Evolutionary conservation across 2,888 invertebrate species (phyloP).

Genomic region (Lasius platythorax): DNA sequence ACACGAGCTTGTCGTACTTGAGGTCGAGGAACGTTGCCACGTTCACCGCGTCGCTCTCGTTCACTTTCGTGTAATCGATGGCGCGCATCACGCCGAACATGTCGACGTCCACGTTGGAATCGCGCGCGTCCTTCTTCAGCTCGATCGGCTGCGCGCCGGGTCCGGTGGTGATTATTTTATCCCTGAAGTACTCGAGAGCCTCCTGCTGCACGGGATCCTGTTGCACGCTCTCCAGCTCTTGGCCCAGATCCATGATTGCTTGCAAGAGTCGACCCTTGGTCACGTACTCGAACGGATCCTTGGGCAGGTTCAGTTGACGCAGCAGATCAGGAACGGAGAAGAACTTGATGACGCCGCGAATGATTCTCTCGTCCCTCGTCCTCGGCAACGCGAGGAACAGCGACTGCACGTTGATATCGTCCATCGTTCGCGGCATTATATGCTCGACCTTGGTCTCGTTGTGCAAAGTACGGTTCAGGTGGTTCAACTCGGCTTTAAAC

Average conservation of each 20-base stretch:
- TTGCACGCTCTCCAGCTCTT: conserved; percentile 37
- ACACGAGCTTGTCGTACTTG: conserved; percentile 47
- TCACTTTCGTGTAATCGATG: conserved; percentile 29
- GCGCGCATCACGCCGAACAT: conserved; percentile 49
- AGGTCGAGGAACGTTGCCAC: conserved; percentile 43
- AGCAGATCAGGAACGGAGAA: conserved; percentile 48
- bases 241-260: conserved; percentile 45
- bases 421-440: not conserved
- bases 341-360: conserved; percentile 45
- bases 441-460: conserved; percentile 1
- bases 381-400: conserved; percentile 47
- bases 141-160: conserved; percentile 40
- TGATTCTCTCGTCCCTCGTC: conserved; percentile 40
- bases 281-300: conserved; percentile 48
- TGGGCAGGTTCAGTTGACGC: conserved; percentile 18
- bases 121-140: conserved; percentile 35
- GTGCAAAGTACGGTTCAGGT: conserved; percentile 22
- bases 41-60: not conserved
- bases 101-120: conserved; percentile 52
- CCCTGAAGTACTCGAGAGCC: conserved; percentile 47
- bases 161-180: conserved; percentile 19
- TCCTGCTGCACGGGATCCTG: conserved; percentile 43
- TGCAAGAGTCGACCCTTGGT: conserved; percentile 50
- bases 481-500: not conserved
- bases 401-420: conserved; percentile 33